Evolutionary conservation across 2,113 vertebrate species (phyloP).

Genomic region (Ammodytes marinus): DNA sequence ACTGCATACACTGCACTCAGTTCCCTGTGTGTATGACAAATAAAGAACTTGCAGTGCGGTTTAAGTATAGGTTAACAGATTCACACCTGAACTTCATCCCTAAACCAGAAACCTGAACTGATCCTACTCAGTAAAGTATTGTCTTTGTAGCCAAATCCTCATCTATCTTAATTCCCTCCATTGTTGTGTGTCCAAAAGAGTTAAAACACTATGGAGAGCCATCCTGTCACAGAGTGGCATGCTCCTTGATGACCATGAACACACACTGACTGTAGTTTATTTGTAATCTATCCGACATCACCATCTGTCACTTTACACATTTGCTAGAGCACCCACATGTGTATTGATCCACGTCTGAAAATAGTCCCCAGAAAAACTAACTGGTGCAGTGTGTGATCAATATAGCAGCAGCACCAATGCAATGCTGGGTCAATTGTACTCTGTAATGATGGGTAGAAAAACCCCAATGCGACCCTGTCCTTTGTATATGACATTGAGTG

Average conservation of each 20-base stretch:
- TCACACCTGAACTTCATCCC: background rate
- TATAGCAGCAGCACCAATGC: too few relatives aligned
- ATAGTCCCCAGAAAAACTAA: background rate
- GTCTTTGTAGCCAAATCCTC: background rate
- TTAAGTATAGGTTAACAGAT: background rate
- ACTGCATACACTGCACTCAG: background rate
- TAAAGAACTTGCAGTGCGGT: background rate
- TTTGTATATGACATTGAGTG: background rate
- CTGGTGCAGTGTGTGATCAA: background rate
- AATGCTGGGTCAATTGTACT: too few relatives aligned
- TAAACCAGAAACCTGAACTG: background rate
- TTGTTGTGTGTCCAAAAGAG: background rate
- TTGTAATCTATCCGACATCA: background rate
- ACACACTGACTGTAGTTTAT: background rate
- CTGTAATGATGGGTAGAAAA: too few relatives aligned
- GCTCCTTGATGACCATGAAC: background rate
- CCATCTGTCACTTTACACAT: background rate
- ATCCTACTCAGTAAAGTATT: background rate
- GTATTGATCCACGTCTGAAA: background rate
- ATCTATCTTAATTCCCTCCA: background rate
- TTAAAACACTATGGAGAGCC: background rate
- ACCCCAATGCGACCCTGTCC: too few relatives aligned
- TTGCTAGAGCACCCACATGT: background rate
- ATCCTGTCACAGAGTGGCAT: too few relatives aligned
- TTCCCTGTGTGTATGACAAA: background rate